Base-by-base conservation (phyloP, 1,140 invertebrate species). In the Heliothis subflexa region DNA sequence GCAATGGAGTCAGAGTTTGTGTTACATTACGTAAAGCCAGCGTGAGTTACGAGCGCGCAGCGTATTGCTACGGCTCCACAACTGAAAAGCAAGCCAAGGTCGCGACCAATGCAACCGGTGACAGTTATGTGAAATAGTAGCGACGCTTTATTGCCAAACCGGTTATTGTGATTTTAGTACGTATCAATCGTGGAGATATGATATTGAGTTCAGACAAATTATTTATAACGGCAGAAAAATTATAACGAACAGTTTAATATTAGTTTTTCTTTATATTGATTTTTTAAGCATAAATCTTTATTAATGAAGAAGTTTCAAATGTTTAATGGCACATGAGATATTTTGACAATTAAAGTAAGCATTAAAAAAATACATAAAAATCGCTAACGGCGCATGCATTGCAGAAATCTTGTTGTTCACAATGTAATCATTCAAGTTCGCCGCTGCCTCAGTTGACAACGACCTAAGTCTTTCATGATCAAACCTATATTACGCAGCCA, bases 1-100 rank as follows among this genome's bases (percentile, higher is more conserved):
- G 78, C 75, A 86, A 87, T 86, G 80, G 84, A 89, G 89, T 86
- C 81, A 88, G 72, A 86, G 85, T 86, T 85, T 85, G 85, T 78
- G 80, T 88, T 86, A 81, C 68, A 68, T 89, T 91, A 89, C 78
- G 82, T 89, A 91, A 90, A 76, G 33, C 61, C 64, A 83, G 81
- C 85, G 71, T 81, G 84, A 88, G 86, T 81, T 80, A 86, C 68
- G 76, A 87, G 87, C 85, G 83, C 66, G 66, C 62, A 68, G 80
- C 81, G 80, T 59, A 49, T 73, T 74, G 70, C 59, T 66, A 40
- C 16, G 61, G 13, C 40, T 76, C 40, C n/a, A 64, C 28, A 55
- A 68, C 49, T 33, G 50, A 66, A 25, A 25, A 66, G 21, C 79
- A 57, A 64, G 57, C 21, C 62, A 74, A 81, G 73, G 59, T 81